These are phyloP conservation scores for Anthopleura sola DNA, from an alignment of 64 coral and sea anemone species.

Conservation along the genomic window DNA sequence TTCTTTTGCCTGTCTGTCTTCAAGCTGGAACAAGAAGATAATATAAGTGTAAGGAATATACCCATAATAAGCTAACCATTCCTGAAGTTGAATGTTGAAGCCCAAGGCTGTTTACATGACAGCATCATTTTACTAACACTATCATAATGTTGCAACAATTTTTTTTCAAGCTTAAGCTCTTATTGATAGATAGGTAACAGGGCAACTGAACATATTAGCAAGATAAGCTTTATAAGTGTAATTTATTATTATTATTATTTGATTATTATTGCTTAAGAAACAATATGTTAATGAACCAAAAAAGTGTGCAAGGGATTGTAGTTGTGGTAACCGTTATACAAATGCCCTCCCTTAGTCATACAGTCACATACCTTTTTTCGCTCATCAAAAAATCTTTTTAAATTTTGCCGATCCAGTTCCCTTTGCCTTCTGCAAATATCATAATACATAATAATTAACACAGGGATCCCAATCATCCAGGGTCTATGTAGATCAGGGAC, in stretches of 20 bases:
- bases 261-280: no score
- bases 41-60: not conserved
- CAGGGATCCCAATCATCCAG: not conserved
- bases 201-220: no score
- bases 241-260: no score
- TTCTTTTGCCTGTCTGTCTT: constrained; percentile 70
- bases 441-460: not conserved
- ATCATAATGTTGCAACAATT: no score
- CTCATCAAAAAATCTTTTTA: constrained; percentile 70
- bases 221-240: no score
- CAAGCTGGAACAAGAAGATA: constrained; percentile 35
- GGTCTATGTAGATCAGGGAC: not conserved
- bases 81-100: no score
- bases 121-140: no score
- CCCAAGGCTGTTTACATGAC: no score
- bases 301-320: no score
- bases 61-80: not conserved
- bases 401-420: constrained; percentile 72
- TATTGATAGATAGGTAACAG: no score
- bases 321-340: not conserved
- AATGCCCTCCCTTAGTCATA: not conserved
- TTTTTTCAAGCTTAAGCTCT: no score
- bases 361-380: constrained; percentile 58
- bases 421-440: constrained; percentile 41
- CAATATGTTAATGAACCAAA: no score